Conservation (phyloP, 2,888 invertebrate genomes). For the Drosophila pseudotalamancana region DNA sequence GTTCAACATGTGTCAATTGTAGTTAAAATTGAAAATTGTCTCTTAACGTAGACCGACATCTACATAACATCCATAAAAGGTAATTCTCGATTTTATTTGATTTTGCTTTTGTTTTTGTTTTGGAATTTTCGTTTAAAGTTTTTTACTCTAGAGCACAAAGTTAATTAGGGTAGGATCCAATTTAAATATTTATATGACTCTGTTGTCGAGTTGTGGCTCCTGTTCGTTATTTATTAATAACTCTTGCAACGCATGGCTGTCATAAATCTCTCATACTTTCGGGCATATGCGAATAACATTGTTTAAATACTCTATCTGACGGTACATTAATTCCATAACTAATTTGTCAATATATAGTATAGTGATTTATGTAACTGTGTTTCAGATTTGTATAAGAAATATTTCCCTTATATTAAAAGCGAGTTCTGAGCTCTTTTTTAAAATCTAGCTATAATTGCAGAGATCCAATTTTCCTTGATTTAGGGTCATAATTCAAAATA, state of each 20-base stretch:
- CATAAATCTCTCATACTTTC: constrained; percentile 73
- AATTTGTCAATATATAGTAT: not conserved
- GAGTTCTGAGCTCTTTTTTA: too few species aligned
- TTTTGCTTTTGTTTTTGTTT: not conserved
- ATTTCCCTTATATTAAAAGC: too few species aligned
- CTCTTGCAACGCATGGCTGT: constrained; percentile 60
- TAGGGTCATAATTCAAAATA: too few species aligned
- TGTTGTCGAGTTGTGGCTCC: constrained; percentile 19
- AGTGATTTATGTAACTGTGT: too few species aligned
- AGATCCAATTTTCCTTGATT: too few species aligned
- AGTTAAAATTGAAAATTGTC: constrained; percentile 38
- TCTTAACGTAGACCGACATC: constrained; percentile 18
- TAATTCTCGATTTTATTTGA: constrained; percentile 18
- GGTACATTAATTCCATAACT: not conserved
- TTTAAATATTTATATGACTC: constrained; percentile 63
- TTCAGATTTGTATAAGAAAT: too few species aligned
- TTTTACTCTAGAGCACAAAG: constrained; percentile 25
- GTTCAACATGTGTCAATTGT: constrained; percentile 61
- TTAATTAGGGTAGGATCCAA: constrained; percentile 66
- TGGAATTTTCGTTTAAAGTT: constrained; percentile 2
- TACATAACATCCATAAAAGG: constrained; percentile 46
- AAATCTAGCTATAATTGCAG: too few species aligned
- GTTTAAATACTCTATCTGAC: constrained; percentile 6
- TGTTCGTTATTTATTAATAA: constrained; percentile 70
- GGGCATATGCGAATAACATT: constrained; percentile 60